phyloP scores from a whole-genome alignment of 2,888 invertebrate genomes.

The Phanerotoma sp. region DNA sequence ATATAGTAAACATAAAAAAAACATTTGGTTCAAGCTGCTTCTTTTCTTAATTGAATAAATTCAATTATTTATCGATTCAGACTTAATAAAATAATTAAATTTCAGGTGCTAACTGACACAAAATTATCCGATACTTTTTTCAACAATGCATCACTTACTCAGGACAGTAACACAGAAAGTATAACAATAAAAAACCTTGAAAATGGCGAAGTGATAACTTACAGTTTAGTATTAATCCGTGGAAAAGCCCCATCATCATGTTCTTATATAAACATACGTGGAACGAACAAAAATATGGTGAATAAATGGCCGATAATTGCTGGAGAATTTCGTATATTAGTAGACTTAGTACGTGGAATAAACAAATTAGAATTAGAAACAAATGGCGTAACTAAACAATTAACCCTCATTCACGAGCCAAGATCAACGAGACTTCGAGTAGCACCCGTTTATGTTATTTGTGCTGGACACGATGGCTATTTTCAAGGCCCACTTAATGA shows the following conservation, averaged over 20 bases:
- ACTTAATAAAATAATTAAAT: slow-evolving; percentile 8
- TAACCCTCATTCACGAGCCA: slow-evolving; percentile 63
- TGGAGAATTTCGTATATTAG: slow-evolving; percentile 70
- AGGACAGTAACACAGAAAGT: slow-evolving; percentile 35
- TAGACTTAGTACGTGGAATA: slow-evolving; percentile 65
- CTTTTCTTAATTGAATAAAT: too few relatives aligned
- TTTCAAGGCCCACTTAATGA: slow-evolving; percentile 66
- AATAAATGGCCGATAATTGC: slow-evolving; percentile 66
- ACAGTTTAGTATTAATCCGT: slow-evolving; percentile 65
- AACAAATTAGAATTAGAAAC: slow-evolving; percentile 67
- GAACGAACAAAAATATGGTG: slow-evolving; percentile 53
- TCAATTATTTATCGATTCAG: neutral
- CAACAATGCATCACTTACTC: slow-evolving; percentile 29
- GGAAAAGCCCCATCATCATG: slow-evolving; percentile 60
- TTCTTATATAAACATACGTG: slow-evolving; percentile 53
- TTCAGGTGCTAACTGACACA: slow-evolving; percentile 49
- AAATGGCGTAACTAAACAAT: slow-evolving; percentile 57
- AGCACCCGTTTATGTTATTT: slow-evolving; percentile 81
- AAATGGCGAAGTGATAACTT: slow-evolving; percentile 64
- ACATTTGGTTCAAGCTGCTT: too few relatives aligned
- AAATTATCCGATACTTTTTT: slow-evolving; percentile 40
- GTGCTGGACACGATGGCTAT: slow-evolving; percentile 75
- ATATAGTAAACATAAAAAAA: too few relatives aligned
- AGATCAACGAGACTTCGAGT: slow-evolving; percentile 65
- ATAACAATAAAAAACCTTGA: slow-evolving; percentile 63